Base-by-base conservation (phyloP, 2,888 invertebrate genomes). In the Plagodis pulveraria region DNA sequence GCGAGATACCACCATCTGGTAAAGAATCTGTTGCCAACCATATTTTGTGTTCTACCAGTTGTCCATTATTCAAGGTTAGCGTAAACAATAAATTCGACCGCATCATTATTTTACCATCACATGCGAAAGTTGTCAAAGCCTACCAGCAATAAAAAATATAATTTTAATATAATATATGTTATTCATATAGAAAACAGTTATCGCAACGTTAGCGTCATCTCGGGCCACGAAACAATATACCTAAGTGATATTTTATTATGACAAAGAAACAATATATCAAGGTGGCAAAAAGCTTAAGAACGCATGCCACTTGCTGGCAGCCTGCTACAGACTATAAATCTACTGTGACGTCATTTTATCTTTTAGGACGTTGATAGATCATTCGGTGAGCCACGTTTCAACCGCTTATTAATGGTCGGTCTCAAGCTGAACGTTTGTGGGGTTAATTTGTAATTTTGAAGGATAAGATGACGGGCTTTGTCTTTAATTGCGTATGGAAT, bases 331-430 rank as follows among this genome's bases (percentile, higher is more conserved):
- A 76, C 80, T 77, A 83, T 86, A 86, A 87, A 86, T 87, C 79
- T 82, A 78, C 80, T 80, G 81, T 81, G 86, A 83, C 75, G 80
- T 80, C 78, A 78, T 79, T 83, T 83, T 83, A 85, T 86, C 84
- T 78, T 61, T 71, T 58, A 65, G 72, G 73, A 87, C 85, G 78
- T 86, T 86, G 85, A 87, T 78, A 80, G 77, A 87, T 88, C 74
- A 79, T 74, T 73, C 57, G 59, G 61, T 62, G 62, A 64, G 71
- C 63, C 63, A 12, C 52, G 45, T 63, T 70, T 56, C 70, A 61
- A 65, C 64, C 64, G 64, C 64, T 67, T 67, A 66, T 67, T 65
- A 67, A 69, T 69, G 65, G 60, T 58, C 11, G 47, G 48, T 12
- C 42, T 42, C 9, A 0, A 40, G 46, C 50, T 58, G 56, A 63